A percentile compares a stretch with the other conserved stretches of the same genome.
Evolutionary conservation across 2,888 invertebrate genomes (phyloP).

Genomic region (Harpalus rubripes): DNA sequence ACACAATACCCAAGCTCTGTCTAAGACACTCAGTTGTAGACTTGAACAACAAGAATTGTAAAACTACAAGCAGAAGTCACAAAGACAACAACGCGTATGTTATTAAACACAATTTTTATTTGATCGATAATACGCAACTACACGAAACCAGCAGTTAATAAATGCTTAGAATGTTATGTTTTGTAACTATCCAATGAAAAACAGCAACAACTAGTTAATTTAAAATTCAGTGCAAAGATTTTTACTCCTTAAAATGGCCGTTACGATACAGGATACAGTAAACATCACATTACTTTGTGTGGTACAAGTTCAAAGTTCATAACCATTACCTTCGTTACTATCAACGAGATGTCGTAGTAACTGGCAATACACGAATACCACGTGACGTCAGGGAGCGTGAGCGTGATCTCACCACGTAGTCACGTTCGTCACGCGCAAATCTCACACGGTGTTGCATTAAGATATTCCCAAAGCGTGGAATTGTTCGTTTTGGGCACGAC

Average conservation of each 20-base stretch:
- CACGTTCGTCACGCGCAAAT: slow-evolving; percentile 48
- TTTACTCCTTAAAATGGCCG: background rate
- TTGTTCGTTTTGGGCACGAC: slow-evolving; percentile 19
- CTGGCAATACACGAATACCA: background rate
- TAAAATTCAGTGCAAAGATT: too few relatives aligned
- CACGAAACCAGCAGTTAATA: too few relatives aligned
- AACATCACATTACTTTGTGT: background rate
- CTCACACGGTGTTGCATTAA: slow-evolving; percentile 23
- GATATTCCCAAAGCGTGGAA: slow-evolving; percentile 28
- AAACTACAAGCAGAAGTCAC: too few relatives aligned
- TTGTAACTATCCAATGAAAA: too few relatives aligned
- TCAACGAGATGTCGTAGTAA: slow-evolving; percentile 12
- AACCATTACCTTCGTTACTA: slow-evolving; percentile 5
- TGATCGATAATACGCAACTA: too few relatives aligned
- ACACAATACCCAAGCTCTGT: too few relatives aligned
- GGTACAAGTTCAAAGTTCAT: background rate
- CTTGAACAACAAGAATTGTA: too few relatives aligned
- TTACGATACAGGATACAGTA: background rate
- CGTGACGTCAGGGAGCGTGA: slow-evolving; percentile 22
- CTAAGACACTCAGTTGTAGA: too few relatives aligned
- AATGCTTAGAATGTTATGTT: too few relatives aligned
- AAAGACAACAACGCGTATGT: too few relatives aligned
- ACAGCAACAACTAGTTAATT: too few relatives aligned
- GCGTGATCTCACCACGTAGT: slow-evolving; percentile 3
- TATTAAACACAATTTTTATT: too few relatives aligned